A percentile compares a stretch with the other conserved stretches of the same genome.
These are phyloP conservation scores for Erpobdella octoculata DNA, from an alignment of 2,888 invertebrate genomes.

Conservation along the genomic window DNA sequence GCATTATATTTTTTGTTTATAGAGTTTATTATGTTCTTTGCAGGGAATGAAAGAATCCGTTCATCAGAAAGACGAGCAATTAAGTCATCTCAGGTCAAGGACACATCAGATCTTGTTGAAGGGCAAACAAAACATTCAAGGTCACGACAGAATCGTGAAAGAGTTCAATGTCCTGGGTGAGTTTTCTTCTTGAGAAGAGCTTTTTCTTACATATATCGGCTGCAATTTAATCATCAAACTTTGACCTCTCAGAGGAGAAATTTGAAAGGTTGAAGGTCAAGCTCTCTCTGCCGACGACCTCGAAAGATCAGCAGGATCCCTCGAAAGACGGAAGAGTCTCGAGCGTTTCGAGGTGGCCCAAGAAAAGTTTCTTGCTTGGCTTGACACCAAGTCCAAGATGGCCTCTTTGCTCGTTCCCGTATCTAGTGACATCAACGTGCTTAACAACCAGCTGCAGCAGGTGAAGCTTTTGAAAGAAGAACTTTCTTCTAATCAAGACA, in stretches of 20 bases:
- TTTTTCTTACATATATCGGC: no score
- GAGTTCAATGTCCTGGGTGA: background rate
- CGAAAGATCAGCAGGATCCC: constrained; percentile 38
- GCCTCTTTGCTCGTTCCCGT: constrained; percentile 88
- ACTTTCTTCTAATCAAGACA: constrained; percentile 83
- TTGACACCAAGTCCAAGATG: constrained; percentile 88
- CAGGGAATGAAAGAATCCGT: constrained; percentile 41
- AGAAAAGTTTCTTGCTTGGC: constrained; percentile 73
- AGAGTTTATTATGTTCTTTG: no score
- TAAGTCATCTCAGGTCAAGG: constrained; percentile 81
- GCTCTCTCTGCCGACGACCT: background rate
- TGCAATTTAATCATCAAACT: background rate
- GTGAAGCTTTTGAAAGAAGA: constrained; percentile 80
- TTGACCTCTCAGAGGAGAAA: background rate
- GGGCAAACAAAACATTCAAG: constrained; percentile 74
- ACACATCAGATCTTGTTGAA: constrained; percentile 71
- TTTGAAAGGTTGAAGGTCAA: background rate
- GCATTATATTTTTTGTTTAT: no score
- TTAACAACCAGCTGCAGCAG: constrained; percentile 89
- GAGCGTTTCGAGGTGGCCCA: constrained; percentile 82
- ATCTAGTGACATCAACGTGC: constrained; percentile 87
- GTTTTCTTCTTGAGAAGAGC: no score
- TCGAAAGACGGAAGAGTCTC: constrained; percentile 64
- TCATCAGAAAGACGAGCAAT: constrained; percentile 60
- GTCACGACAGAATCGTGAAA: constrained; percentile 47